Conservation (phyloP, 1,140 invertebrate genomes). For the Conus ventricosus region DNA sequence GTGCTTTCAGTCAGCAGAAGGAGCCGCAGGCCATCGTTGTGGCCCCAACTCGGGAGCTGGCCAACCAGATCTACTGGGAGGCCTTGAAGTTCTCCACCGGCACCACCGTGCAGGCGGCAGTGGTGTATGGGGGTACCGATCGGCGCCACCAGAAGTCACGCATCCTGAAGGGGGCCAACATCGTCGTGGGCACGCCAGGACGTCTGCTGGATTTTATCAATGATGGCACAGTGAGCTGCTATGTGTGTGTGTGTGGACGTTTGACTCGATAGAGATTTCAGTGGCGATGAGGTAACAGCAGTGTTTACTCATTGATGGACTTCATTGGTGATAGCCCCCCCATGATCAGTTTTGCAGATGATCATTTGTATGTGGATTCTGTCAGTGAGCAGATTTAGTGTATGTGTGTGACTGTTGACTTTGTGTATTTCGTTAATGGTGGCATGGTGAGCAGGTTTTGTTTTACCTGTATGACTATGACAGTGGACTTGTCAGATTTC, state of each 20-base stretch:
- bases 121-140: constrained; percentile 92
- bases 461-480: too few species aligned
- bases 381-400: too few species aligned
- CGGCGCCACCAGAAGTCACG: constrained; percentile 83
- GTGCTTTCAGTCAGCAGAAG: constrained; percentile 71
- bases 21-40: constrained; percentile 86
- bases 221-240: constrained; percentile 80
- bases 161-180: constrained; percentile 85
- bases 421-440: too few species aligned
- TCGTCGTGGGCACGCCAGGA: constrained; percentile 95
- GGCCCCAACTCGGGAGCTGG: constrained; percentile 93
- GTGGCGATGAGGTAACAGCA: too few species aligned
- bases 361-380: too few species aligned
- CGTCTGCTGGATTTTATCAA: constrained; percentile 90
- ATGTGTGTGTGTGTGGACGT: background rate
- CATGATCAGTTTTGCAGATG: too few species aligned
- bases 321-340: too few species aligned
- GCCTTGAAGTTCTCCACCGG: constrained; percentile 88
- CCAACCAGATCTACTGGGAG: constrained; percentile 90
- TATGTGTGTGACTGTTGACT: too few species aligned
- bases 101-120: constrained; percentile 83
- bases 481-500: too few species aligned
- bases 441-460: too few species aligned
- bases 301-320: too few species aligned
- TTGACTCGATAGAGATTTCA: too few species aligned